Evolutionary conservation across 1,140 invertebrate species (phyloP), one percentile per base, ranked within the genome.

Genomic region (Macrobrachium rosenbergii): DNA sequence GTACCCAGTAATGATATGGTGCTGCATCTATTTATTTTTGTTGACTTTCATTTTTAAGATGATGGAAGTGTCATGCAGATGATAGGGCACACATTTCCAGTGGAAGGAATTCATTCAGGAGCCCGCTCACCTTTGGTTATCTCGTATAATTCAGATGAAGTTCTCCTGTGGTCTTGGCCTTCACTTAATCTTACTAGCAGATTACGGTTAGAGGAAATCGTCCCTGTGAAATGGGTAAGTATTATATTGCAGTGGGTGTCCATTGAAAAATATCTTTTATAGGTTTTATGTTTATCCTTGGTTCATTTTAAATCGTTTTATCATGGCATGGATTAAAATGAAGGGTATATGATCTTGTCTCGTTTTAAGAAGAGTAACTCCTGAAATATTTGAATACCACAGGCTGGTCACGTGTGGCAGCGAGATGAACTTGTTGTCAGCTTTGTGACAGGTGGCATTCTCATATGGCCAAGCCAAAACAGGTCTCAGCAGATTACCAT

Each of bases 401-500:
- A 87, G 85, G 85, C 85, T 21, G 85, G 85, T 16, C 85, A 87
- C 23, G 78, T 87, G 19, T 87, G 85, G 85, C 85, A 87, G 69
- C 23, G 85, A 19, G 79, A 87, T 75, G 85, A 87, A 37, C 69
- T 87, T 12, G 78, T 82, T 43, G 85, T 80, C 28, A 62, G 64
- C 19, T 87, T 81, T 72, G 63, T 43, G 52, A 76, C 16, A 11
- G 85, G 85, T 52, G 75, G 67, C 21, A 21, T 87, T 19, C 45
- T 87, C 28, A 43, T 87, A 16, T 87, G 85, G 85, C 14, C 67
- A 8, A 62, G 77, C 5, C 85, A 81, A 52, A 75, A 43, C 5
- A 28, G 28, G 43, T 69, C 28, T 60, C 60, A 28, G 16, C 78
- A 87, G 59, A 23, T 62, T 2, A 63, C 73, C 67, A 87, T 87